Conservation (phyloP, 2,888 invertebrate species). For the Eupithecia tripunctaria region DNA sequence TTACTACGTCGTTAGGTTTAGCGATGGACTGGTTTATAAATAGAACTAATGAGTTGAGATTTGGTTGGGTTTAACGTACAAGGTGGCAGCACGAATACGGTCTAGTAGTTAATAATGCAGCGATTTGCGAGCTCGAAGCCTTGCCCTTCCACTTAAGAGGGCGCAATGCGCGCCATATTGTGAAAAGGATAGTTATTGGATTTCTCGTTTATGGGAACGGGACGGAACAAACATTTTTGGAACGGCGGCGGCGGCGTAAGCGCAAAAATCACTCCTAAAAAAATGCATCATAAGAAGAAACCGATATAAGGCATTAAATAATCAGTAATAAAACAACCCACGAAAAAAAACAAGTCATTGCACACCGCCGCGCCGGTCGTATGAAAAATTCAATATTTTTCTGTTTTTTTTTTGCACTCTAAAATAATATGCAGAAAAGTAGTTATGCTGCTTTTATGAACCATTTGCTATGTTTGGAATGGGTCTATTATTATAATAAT, state of each 20-base stretch:
- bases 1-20: neutral
- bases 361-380: neutral
- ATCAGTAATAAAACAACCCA: no score
- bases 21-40: neutral
- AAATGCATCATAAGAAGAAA: no score
- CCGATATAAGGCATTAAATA: no score
- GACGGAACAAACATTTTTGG: no score
- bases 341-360: no score
- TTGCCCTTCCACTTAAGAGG: neutral
- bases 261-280: no score
- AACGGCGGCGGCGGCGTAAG: no score
- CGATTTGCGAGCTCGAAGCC: neutral
- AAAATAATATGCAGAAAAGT: neutral
- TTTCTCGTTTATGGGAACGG: no score
- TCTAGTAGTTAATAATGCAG: constrained; percentile 1
- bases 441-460: neutral
- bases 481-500: no score
- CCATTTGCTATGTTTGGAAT: neutral
- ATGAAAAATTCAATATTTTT: neutral
- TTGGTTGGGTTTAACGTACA: neutral
- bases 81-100: neutral
- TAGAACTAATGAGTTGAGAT: neutral
- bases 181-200: no score
- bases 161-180: no score
- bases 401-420: no score